A percentile compares a stretch with the other conserved stretches of the same genome.
These are phyloP conservation scores for Neolamprologus longior DNA, from an alignment of 2,113 vertebrate species.

Conservation along the genomic window DNA sequence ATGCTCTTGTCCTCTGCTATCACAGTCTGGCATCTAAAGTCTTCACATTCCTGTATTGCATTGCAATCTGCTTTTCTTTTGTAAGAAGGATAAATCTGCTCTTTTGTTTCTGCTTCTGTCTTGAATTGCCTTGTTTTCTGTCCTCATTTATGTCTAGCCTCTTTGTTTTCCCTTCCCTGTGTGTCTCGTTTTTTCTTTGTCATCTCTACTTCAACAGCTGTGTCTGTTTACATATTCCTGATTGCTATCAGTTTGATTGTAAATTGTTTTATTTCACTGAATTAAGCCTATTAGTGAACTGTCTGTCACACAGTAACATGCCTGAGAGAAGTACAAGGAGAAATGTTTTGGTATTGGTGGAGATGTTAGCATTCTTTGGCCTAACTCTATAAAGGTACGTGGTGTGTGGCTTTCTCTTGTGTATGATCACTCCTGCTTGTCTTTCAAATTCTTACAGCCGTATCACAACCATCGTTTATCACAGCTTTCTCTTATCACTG, in stretches of 20 bases:
- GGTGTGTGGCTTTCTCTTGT: not conserved
- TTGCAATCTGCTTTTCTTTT: not conserved
- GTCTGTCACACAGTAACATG: not conserved
- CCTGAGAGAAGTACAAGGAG: conserved; percentile 8
- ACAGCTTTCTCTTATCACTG: not conserved
- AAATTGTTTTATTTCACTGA: not conserved
- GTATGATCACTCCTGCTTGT: not conserved
- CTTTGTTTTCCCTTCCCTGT: not conserved
- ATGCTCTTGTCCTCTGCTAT: conserved; percentile 22
- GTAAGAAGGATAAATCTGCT: not conserved
- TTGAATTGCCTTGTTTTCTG: not conserved
- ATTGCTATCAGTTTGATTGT: not conserved
- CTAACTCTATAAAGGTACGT: not conserved
- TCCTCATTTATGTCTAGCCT: not conserved
- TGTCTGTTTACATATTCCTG: not conserved
- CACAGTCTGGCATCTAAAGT: conserved; percentile 37
- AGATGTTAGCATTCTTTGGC: conserved; percentile 38
- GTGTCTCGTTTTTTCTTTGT: not conserved
- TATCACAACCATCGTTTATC: conserved; percentile 28
- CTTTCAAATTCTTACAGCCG: conserved; percentile 38
- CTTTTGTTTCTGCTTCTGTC: not conserved
- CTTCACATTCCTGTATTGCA: conserved; percentile 45
- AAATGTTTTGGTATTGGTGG: not conserved
- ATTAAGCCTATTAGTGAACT: not conserved
- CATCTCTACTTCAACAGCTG: not conserved